Base-by-base conservation (phyloP, 2,888 invertebrate species). In the Bruchidius siliquastri region DNA sequence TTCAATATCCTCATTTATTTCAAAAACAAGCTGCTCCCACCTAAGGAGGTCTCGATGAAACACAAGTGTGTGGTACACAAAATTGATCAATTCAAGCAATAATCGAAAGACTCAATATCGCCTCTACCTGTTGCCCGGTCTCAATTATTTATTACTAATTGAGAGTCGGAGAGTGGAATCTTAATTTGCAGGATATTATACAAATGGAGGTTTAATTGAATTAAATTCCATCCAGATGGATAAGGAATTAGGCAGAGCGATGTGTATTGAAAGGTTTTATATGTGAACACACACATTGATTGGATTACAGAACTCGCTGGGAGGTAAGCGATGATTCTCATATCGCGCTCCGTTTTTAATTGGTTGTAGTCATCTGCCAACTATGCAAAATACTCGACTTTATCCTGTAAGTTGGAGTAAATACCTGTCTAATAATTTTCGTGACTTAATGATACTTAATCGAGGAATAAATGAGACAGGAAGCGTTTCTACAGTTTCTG, bases 91-190 rank as follows among this genome's bases (percentile, higher is more conserved):
- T 49, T 18, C 49, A 13, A 49, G 49, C 18, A 49, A 49, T 49
- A 49, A 49, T 49, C 49, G 13, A 49, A 49, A 13, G 18, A 3
- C 18, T 49, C 49, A 49, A 49, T 4, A 76, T 76, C 75, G 72
- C 70, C 70, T 72, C 70, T 74, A 72, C 74, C 74, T 71, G 74
- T 75, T 76, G 74, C 76, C 74, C 49, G 49, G 13, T 72, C 76
- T 75, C 75, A 76, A 73, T 79, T 76, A 78, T 79, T 78, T 76
- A 77, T 76, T 77, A 74, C 78, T 77, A 78, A 77, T 77, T 78
- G 77, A 78, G 73, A 73, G 73, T 67, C 72, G 72, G 70, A 72
- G 74, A 75, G 66, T 6, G 22, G 69, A 69, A 71, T 66, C 66
- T 20, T 20, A 71, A 66, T 49, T 49, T 13, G 49, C 49, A 18